Conservation (phyloP, 1,140 invertebrate species). For the Temnothorax longispinosus region DNA sequence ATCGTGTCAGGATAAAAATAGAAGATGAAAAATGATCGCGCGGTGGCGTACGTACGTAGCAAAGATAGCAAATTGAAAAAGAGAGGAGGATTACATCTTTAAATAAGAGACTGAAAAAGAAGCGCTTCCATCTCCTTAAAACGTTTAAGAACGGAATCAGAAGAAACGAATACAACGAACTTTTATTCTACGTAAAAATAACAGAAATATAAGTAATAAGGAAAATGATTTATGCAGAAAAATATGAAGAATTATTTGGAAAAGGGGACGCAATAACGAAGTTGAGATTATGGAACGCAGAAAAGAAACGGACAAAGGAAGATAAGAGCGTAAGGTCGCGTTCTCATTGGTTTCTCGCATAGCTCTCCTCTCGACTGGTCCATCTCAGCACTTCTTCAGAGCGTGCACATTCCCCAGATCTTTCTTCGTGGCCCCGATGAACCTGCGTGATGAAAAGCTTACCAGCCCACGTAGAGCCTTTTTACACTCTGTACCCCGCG, state of each 20-base stretch:
- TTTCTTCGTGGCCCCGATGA: slow-evolving; percentile 83
- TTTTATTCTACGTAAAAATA: background rate
- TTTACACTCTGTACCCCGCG: slow-evolving; percentile 49
- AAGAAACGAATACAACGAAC: background rate
- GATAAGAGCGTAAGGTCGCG: slow-evolving; percentile 76
- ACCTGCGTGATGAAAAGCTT: slow-evolving; percentile 83
- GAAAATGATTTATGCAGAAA: background rate
- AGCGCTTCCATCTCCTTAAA: background rate
- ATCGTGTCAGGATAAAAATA: slow-evolving; percentile 27
- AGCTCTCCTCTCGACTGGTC: slow-evolving; percentile 52
- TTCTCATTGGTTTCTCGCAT: slow-evolving; percentile 78
- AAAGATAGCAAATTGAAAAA: slow-evolving; percentile 31
- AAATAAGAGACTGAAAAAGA: background rate
- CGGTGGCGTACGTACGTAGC: background rate
- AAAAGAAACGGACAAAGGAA: slow-evolving; percentile 60
- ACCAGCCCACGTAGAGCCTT: slow-evolving; percentile 72
- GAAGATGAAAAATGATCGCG: slow-evolving; percentile 8
- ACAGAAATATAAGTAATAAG: background rate
- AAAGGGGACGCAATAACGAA: background rate
- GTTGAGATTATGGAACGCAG: slow-evolving; percentile 29
- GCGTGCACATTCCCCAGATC: slow-evolving; percentile 79
- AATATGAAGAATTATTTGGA: background rate
- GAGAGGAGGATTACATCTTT: slow-evolving; percentile 6
- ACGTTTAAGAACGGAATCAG: background rate
- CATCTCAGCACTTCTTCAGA: slow-evolving; percentile 77